Evolutionary conservation across 2,113 vertebrate genomes (phyloP).

Genomic region (Octodon degus): DNA sequence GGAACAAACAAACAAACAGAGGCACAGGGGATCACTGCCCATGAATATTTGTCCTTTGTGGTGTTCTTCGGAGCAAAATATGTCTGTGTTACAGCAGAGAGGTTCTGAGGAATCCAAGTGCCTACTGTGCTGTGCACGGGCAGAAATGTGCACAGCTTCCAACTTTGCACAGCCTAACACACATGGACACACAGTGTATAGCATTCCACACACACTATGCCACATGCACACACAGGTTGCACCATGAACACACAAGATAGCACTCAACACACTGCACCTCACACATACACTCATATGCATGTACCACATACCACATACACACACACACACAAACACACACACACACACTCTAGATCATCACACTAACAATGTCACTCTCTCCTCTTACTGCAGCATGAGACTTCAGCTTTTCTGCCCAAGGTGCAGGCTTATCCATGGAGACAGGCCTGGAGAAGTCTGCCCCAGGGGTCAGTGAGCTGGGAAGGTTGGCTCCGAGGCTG

Average conservation of each 20-base stretch:
- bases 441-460: background rate
- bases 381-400: background rate
- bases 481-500: background rate
- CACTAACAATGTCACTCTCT: background rate
- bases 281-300: no score
- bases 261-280: background rate
- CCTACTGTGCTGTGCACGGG: background rate
- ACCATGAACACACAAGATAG: background rate
- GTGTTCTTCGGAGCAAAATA: fast-evolving
- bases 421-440: background rate
- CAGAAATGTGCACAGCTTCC: background rate
- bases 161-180: background rate
- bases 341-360: background rate
- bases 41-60: fast-evolving
- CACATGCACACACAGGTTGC: background rate
- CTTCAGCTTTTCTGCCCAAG: background rate
- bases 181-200: no score
- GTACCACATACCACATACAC: background rate
- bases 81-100: fast-evolving
- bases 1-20: background rate
- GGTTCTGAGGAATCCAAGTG: background rate
- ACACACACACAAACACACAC: background rate
- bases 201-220: no score
- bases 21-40: background rate
- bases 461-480: fast-evolving